Conservation (phyloP, 1,140 invertebrate genomes). For the Yoshiicerus persimilis region DNA sequence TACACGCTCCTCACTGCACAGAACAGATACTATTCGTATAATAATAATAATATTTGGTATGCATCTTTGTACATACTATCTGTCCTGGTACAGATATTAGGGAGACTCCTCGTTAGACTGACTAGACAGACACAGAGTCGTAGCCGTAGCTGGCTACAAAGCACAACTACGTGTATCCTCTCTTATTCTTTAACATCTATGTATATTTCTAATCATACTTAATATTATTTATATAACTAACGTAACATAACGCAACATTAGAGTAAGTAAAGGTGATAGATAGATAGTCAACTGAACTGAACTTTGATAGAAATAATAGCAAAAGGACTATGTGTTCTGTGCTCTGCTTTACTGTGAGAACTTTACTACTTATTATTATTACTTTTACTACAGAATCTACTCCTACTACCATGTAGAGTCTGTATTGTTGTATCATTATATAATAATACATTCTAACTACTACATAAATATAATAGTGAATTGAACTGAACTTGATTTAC, state of each 20-base stretch:
- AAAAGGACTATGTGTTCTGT: not conserved
- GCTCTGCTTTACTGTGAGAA: not conserved
- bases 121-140: not conserved
- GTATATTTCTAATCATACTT: slow-evolving; percentile 1
- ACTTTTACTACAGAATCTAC: not conserved
- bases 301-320: not conserved
- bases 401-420: not conserved
- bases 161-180: not conserved
- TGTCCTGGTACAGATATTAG: not conserved
- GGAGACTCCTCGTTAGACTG: not conserved
- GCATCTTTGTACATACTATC: not conserved
- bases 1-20: not conserved
- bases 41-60: not conserved
- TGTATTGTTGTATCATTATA: not conserved
- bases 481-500: slow-evolving; percentile 18
- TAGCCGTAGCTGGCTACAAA: not conserved
- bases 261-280: not conserved
- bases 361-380: not conserved
- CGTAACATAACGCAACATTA: not conserved
- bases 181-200: not conserved
- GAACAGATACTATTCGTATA: not conserved
- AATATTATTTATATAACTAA: slow-evolving; percentile 17
- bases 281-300: not conserved
- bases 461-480: not conserved
- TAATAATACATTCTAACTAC: not conserved